Evolutionary conservation across 2,888 invertebrate genomes (phyloP).

Genomic region (Melanostoma mellinum): DNA sequence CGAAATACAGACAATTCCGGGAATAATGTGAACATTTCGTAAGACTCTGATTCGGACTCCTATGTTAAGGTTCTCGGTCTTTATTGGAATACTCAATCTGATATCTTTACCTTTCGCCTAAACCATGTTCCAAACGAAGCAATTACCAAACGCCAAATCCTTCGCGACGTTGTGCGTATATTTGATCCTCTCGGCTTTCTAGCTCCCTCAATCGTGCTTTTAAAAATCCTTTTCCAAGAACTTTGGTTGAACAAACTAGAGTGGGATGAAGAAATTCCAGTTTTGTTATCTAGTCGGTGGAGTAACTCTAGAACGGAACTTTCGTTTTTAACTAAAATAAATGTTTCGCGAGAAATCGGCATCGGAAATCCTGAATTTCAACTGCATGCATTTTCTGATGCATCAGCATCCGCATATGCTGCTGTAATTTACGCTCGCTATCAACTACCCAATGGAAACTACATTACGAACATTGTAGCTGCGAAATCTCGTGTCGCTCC

Average conservation of each 20-base stretch:
- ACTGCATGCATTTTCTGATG: slow-evolving; percentile 18
- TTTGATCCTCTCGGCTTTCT: too few species aligned
- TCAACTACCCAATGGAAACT: not conserved
- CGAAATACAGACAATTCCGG: slow-evolving; percentile 17
- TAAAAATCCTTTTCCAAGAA: too few species aligned
- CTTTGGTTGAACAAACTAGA: too few species aligned
- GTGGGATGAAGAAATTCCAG: not conserved
- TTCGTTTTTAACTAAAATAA: not conserved
- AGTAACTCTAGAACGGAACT: too few species aligned
- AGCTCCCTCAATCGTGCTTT: too few species aligned
- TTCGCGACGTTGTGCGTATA: too few species aligned
- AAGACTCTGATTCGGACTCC: slow-evolving; percentile 1
- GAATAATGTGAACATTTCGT: not conserved
- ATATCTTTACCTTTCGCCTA: not conserved
- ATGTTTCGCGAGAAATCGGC: not conserved
- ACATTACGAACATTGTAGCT: not conserved
- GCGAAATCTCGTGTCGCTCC: slow-evolving; percentile 2
- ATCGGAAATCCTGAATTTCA: not conserved
- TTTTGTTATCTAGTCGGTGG: too few species aligned
- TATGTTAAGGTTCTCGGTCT: slow-evolving; percentile 4
- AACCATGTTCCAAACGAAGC: not conserved
- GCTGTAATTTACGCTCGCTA: not conserved
- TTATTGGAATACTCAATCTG: not conserved
- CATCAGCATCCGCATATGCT: slow-evolving; percentile 5
- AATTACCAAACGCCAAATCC: too few species aligned